These are phyloP conservation scores for Microtus montanus DNA, from an alignment of 2,113 vertebrate genomes.

Conservation along the genomic window DNA sequence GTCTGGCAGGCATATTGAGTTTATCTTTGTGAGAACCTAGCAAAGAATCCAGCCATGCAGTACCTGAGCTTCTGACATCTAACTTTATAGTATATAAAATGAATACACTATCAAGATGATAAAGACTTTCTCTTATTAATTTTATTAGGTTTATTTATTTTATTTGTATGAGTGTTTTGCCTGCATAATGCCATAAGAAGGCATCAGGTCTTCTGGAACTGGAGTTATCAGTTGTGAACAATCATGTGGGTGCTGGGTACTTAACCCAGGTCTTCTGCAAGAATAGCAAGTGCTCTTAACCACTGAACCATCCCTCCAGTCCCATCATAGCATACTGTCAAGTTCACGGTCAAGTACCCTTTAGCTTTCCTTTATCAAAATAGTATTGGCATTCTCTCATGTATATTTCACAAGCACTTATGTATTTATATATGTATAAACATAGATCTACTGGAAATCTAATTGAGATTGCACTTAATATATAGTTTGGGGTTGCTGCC, in stretches of 20 bases:
- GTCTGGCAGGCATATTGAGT: neutral
- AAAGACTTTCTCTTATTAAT: slow-evolving; percentile 1
- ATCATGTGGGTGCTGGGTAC: neutral
- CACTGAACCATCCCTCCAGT: neutral
- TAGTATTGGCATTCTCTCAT: neutral
- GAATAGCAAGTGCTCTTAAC: neutral
- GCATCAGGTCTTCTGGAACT: neutral
- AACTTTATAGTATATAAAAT: neutral
- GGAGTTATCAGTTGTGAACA: neutral
- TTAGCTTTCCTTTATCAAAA: slow-evolving; percentile 11
- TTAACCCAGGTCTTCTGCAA: neutral
- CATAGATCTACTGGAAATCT: neutral
- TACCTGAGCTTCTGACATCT: neutral
- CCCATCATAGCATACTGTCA: neutral
- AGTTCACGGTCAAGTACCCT: neutral
- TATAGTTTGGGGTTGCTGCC: neutral
- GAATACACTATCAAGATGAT: neutral
- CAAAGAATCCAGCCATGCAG: neutral
- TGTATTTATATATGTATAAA: neutral
- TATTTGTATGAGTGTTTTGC: neutral
- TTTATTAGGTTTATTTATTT: neutral
- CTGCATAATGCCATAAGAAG: neutral
- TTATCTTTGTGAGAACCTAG: neutral
- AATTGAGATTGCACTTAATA: neutral
- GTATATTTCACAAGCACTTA: neutral